These are phyloP conservation scores for Mimachlamys varia DNA, from an alignment of 2,888 invertebrate genomes.

Conservation along the genomic window DNA sequence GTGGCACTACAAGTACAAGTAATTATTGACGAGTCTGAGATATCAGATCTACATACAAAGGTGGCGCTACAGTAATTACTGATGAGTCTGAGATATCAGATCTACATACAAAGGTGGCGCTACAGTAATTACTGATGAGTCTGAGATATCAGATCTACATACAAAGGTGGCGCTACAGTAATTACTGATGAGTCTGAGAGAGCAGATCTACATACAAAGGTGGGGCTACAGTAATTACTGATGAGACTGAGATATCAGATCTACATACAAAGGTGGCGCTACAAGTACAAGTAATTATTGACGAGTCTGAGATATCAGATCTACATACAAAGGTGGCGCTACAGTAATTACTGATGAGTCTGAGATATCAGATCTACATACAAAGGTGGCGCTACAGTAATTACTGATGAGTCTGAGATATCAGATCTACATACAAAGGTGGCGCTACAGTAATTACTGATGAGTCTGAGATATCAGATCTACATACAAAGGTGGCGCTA, in stretches of 20 bases:
- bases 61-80: not conserved
- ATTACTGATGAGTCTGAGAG: too few species aligned
- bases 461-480: not conserved
- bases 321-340: constrained; percentile 7
- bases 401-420: too few species aligned
- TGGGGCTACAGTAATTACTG: not conserved
- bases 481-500: constrained; percentile 5
- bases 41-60: not conserved
- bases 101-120: not conserved
- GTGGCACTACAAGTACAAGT: not conserved
- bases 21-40: too few species aligned
- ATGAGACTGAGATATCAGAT: too few species aligned
- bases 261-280: constrained; percentile 7
- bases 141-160: not conserved
- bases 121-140: not conserved
- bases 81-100: too few species aligned
- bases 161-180: not conserved
- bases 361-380: not conserved
- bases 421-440: not conserved
- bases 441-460: not conserved
- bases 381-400: not conserved
- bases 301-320: too few species aligned
- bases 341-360: too few species aligned
- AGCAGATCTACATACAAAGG: not conserved
- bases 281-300: not conserved